phyloP scores from a whole-genome alignment of 2,797 vertebrate genomes.

The Lagodon rhomboides region DNA sequence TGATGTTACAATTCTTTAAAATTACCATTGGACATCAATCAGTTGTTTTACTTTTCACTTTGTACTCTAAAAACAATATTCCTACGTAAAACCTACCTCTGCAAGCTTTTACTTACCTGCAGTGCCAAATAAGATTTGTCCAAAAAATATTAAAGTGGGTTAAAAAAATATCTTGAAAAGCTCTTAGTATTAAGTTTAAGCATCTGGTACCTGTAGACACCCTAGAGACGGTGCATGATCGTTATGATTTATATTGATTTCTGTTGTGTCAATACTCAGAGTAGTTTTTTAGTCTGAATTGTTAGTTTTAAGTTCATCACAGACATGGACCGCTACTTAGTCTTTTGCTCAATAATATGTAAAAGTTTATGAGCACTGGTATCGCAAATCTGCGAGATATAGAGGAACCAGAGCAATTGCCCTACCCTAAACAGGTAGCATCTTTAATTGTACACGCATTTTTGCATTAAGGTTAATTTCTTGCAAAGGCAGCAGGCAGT shows the following conservation, averaged over 20 bases:
- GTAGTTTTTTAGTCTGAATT: neutral
- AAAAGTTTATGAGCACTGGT: slow-evolving; percentile 18
- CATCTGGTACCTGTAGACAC: too few species aligned
- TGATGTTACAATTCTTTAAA: too few species aligned
- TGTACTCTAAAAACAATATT: too few species aligned
- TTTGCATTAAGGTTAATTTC: slow-evolving; percentile 43
- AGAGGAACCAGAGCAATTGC: slow-evolving; percentile 15
- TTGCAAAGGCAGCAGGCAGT: slow-evolving; percentile 20
- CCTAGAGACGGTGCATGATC: too few species aligned
- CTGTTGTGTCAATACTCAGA: neutral
- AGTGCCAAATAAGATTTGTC: too few species aligned
- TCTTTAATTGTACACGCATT: slow-evolving; percentile 45
- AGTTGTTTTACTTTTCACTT: too few species aligned
- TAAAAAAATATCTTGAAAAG: too few species aligned
- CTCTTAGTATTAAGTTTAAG: too few species aligned
- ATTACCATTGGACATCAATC: too few species aligned
- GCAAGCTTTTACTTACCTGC: too few species aligned
- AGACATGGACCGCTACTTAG: neutral
- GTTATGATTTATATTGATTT: neutral
- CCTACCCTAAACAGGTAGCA: slow-evolving; percentile 18
- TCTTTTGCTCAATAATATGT: slow-evolving; percentile 1
- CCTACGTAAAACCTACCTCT: too few species aligned
- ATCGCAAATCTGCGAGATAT: slow-evolving; percentile 20
- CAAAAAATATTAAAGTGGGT: too few species aligned
- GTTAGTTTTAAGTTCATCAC: neutral